A percentile compares a stretch with the other conserved stretches of the same genome.
phyloP scores from a whole-genome alignment of 2,113 vertebrate species.

The Dissostichus mawsoni region DNA sequence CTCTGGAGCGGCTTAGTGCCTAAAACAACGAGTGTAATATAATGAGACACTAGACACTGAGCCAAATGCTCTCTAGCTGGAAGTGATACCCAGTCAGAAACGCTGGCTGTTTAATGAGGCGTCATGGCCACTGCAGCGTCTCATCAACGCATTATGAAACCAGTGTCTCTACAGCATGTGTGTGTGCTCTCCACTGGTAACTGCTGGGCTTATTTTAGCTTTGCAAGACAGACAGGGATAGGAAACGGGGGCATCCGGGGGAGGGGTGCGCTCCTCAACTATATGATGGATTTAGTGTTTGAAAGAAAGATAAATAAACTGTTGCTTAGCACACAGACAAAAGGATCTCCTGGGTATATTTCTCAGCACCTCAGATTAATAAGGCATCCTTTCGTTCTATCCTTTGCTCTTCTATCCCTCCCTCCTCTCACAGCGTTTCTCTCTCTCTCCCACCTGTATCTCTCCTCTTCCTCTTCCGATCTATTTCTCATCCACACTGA shows the following conservation, averaged over 20 bases:
- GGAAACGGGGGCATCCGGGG: conserved; percentile 42
- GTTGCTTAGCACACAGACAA: conserved; percentile 28
- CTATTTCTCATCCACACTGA: conserved; percentile 33
- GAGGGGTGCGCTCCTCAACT: conserved; percentile 25
- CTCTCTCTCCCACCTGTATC: conserved; percentile 26
- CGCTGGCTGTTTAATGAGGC: conserved; percentile 56
- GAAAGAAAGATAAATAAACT: conserved; percentile 31
- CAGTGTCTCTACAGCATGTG: neutral
- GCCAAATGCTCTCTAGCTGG: conserved; percentile 28
- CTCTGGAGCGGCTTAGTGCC: conserved; percentile 24
- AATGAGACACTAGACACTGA: conserved; percentile 47
- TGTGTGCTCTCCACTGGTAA: conserved; percentile 26
- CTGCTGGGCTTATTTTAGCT: conserved; percentile 63
- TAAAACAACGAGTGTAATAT: conserved; percentile 34
- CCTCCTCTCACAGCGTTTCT: neutral
- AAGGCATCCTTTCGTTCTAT: neutral
- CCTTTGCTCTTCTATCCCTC: neutral
- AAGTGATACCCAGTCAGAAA: conserved; percentile 39
- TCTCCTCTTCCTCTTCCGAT: conserved; percentile 23
- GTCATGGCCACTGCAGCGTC: conserved; percentile 34
- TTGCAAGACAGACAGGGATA: conserved; percentile 28
- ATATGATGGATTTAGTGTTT: neutral
- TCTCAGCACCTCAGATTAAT: conserved; percentile 31
- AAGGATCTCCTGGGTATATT: conserved; percentile 33
- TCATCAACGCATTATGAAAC: conserved; percentile 52